Evolutionary conservation across 2,888 invertebrate genomes (phyloP), one percentile per base, ranked within the genome.

Genomic region (Chloromyia formosa): DNA sequence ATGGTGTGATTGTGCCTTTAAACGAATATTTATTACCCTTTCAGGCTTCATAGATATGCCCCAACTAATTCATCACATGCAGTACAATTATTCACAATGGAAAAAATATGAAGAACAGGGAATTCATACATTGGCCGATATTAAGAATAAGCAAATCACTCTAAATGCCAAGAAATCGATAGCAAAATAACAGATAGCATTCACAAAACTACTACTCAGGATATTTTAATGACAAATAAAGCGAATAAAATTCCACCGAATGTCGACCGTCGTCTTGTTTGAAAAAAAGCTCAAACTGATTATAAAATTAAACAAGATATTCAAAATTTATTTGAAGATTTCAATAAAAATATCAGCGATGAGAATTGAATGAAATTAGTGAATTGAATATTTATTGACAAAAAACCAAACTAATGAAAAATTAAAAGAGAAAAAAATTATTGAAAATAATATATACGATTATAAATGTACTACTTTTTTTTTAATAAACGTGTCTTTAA

Each of bases 11-110:
- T 12, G 12, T 16, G 18, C 1, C 16, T 54, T 16, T 54, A 54
- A n/a, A 16, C 1, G 5, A 53, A 53, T 53, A 18, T n/a, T 20
- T 58, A n/a, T 22, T 74, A 77, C 68, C 62, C 80, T 84, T 86
- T 2, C 86, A 95, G 96, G 93, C 72, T 96, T 96, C 86, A 93
- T 96, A 82, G 95, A 96, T 84, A 93, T 96, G 90, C 96, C 96
- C 0, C 96, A 96, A 85, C 87, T 97, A 79, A 91, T 96, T 78
- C 89, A 89, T 14, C 91, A 94, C 84, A 92, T 97, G 86, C 90
- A 93, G 80, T 88, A 87, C 81, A 97, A 97, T 87, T 95, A 96
- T 86, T 89, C 92, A 74, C 94, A 93, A 83, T 97, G 97, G 97
- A 94, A 94, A 82, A 94, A 94, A 80, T 89, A 91, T 80, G 92